Evolutionary conservation across 2,113 vertebrate species (phyloP), one percentile per base, ranked within the genome.

Genomic region (Rhegmatorhina hoffmannsi): DNA sequence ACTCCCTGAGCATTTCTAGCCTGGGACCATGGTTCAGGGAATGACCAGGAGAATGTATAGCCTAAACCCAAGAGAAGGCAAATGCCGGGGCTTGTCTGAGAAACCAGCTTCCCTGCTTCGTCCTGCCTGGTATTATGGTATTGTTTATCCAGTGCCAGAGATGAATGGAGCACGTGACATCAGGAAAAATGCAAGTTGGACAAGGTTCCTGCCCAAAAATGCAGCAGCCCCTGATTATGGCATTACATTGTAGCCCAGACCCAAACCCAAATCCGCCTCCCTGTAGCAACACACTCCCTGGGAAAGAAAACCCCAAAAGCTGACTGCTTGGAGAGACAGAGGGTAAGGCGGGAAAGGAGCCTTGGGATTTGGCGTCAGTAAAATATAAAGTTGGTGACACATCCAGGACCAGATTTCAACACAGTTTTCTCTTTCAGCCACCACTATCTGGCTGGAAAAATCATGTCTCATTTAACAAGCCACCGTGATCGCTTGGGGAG

Each of bases 81-180:
- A 86, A 72, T 62, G 90, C 93, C 75, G 83, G 33, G 93, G 76
- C 96, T 95, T 96, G 94, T 80, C 95, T 89, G 80, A 68, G 90
- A 88, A 95, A 95, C 68, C 93, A 85, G 82, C 63, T 73, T 95
- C 89, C 58, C 70, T 95, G 95, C 89, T 96, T 85, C 24, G 29
- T 95, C 94, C 87, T 95, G 94, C 91, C 90, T 94, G 90, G 91
- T 91, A 95, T 96, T 92, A 84, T 94, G 94, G 73, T 91, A 90
- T 93, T 96, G 93, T 96, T 96, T 96, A 96, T 94, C 80, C 92
- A 79, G 90, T 94, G 93, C 93, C 94, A 94, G 93, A 92, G 92
- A 95, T 96, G 95, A 96, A 96, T 92, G 90, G 95, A 96, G 36
- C 96, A 97, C 94, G 90, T 97, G 96, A 96, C 95, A 44, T 73